These are phyloP conservation scores for Microchrysa polita DNA, from an alignment of 2,888 invertebrate species.

Conservation along the genomic window DNA sequence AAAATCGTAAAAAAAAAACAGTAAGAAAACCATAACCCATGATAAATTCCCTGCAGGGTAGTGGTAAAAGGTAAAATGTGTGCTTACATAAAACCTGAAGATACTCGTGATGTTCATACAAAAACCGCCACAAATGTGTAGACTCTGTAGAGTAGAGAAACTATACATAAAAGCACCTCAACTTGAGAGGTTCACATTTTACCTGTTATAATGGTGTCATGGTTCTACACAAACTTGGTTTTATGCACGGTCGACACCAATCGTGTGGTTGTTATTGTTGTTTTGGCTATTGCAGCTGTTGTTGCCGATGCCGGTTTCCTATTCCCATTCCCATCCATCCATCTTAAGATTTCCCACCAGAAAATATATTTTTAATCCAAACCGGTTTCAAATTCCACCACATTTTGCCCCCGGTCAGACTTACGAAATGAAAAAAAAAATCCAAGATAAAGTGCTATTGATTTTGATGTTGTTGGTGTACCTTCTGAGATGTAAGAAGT, in stretches of 20 bases:
- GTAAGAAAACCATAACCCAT: too few species aligned
- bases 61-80: background rate
- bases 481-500: background rate
- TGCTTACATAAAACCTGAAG: too few species aligned
- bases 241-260: background rate
- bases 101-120: too few species aligned
- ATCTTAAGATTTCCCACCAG: slow-evolving; percentile 41
- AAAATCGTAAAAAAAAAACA: too few species aligned
- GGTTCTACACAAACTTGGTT: slow-evolving; percentile 19
- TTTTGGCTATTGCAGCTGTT: too few species aligned
- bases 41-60: background rate
- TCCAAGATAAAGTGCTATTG: background rate
- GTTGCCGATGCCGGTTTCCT: background rate
- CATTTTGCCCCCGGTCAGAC: slow-evolving; percentile 1
- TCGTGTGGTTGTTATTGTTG: too few species aligned
- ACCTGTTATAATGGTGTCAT: slow-evolving; percentile 33
- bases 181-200: slow-evolving; percentile 24
- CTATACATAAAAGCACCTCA: too few species aligned
- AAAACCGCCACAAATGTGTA: background rate
- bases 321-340: background rate
- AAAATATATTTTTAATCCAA: slow-evolving; percentile 33
- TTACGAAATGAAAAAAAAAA: too few species aligned
- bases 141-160: too few species aligned
- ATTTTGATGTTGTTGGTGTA: background rate
- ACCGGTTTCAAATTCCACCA: slow-evolving; percentile 36